Conservation (phyloP, 2,888 invertebrate genomes). For the Zygaena filipendulae region DNA sequence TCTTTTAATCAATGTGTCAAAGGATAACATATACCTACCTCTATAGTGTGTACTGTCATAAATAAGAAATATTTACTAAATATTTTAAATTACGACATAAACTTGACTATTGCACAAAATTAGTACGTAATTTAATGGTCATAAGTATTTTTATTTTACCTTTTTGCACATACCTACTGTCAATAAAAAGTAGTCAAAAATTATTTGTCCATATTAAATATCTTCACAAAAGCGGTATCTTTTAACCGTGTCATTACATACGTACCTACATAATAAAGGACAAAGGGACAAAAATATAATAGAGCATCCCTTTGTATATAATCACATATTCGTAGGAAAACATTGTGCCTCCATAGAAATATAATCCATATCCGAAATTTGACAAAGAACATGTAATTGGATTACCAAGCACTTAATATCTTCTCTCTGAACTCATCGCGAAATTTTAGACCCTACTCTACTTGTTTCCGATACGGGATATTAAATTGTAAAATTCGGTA, state of each 20-base stretch:
- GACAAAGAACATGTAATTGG: conserved; percentile 64
- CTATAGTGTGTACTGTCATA: too few species aligned
- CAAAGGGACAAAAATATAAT: conserved; percentile 45
- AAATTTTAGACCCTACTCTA: conserved; percentile 26
- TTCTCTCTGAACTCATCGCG: conserved; percentile 41
- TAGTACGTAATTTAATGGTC: too few species aligned
- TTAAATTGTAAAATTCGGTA: neutral
- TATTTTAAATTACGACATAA: too few species aligned
- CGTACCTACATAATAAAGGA: conserved; percentile 31
- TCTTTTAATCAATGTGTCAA: too few species aligned
- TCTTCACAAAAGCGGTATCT: conserved; percentile 23
- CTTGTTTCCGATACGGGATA: conserved; percentile 4
- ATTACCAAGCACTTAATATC: conserved; percentile 63
- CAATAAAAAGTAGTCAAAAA: too few species aligned
- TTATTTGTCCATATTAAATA: too few species aligned
- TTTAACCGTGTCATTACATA: conserved; percentile 39
- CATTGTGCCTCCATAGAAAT: conserved; percentile 56
- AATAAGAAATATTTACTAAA: too few species aligned
- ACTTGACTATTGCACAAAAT: too few species aligned
- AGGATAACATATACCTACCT: too few species aligned
- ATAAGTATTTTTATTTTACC: too few species aligned
- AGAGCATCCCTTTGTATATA: conserved; percentile 49
- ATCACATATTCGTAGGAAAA: conserved; percentile 45
- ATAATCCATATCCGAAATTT: conserved; percentile 64
- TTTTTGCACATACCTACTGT: too few species aligned